Evolutionary conservation across 2,797 vertebrate species (phyloP), one percentile per base, ranked within the genome.

Genomic region (Clarias platycephalus): DNA sequence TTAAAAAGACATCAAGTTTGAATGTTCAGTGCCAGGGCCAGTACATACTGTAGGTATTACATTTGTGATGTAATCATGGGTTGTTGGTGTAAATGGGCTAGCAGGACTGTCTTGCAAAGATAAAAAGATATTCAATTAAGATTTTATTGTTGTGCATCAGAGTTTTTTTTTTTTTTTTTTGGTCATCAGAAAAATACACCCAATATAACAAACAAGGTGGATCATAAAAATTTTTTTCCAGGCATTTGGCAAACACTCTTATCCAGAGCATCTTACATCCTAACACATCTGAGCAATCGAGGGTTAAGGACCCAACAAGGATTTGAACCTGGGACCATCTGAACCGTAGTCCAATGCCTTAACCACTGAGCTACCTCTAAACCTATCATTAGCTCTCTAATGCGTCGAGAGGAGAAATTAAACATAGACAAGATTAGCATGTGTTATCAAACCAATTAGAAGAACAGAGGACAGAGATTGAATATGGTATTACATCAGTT

Each of bases 1-100:
- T 79, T 76, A 79, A 80, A 84, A 72, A 78, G 70, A 77, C 57
- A 81, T 81, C 70, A 81, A 22, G 37, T 49, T 4, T 80, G 37
- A 80, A 80, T 20, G 8, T 24, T 44, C n/a, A 20, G 60, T 49
- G 7, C 7, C 16, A n/a, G 9, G 63, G 75, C 15, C 75, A 18
- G 6, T 62, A 22, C 53, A 24, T 57, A 53, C 28, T 16, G 60
- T 63, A 37, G 22, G 44, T 28, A 64, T 49, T 80, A 28, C 5
- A 24, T 63, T 80, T 44, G 60, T 49, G 77, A 79, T 12, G 57
- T 37, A 18, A 44, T 49, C 6, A 24, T 22, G 57, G 57, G 1
- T 10, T 4, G 20, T 13, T 15, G 22, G 22, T 16, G 31, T 57
- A 40, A 60, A 58, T 37, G 13, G 12, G 31, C 57, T 60, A 22